Evolutionary conservation across 2,797 vertebrate species (phyloP).

Genomic region (Cercopithecus neglectus): DNA sequence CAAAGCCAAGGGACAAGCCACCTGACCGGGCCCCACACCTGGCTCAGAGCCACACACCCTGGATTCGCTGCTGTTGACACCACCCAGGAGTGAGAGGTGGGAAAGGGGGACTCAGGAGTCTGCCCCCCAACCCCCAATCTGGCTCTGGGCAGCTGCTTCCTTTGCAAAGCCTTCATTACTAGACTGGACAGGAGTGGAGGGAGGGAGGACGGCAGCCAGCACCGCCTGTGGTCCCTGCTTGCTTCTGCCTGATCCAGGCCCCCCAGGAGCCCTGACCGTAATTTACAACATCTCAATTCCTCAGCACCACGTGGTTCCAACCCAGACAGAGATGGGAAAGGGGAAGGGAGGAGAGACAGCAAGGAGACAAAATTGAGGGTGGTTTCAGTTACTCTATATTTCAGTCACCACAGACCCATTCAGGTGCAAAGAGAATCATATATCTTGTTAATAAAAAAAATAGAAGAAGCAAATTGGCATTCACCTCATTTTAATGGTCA

Average conservation of each 20-base stretch:
- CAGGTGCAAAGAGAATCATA: not conserved
- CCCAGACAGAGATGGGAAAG: not conserved
- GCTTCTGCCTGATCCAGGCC: not conserved
- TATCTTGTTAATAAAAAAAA: slow-evolving; percentile 1
- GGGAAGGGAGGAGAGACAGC: not conserved
- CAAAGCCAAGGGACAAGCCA: not conserved
- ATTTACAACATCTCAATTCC: not conserved
- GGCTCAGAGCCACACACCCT: not conserved
- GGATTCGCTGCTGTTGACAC: not conserved
- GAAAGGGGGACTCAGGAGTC: not conserved
- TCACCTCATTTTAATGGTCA: not conserved
- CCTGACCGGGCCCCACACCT: not conserved
- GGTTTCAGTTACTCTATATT: slow-evolving; percentile 5
- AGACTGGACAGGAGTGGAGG: not conserved
- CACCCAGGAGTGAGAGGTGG: not conserved
- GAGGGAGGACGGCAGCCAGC: not conserved
- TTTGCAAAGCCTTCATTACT: not conserved
- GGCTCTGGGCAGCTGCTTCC: slow-evolving; percentile 11
- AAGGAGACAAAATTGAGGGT: not conserved
- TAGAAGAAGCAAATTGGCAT: not conserved
- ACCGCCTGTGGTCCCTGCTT: not conserved
- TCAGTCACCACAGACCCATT: not conserved
- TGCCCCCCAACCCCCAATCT: not conserved
- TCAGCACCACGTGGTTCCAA: not conserved
- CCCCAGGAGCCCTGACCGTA: not conserved